These are phyloP conservation scores for Falco novaeseelandiae DNA, from an alignment of 2,797 vertebrate species.

Conservation along the genomic window DNA sequence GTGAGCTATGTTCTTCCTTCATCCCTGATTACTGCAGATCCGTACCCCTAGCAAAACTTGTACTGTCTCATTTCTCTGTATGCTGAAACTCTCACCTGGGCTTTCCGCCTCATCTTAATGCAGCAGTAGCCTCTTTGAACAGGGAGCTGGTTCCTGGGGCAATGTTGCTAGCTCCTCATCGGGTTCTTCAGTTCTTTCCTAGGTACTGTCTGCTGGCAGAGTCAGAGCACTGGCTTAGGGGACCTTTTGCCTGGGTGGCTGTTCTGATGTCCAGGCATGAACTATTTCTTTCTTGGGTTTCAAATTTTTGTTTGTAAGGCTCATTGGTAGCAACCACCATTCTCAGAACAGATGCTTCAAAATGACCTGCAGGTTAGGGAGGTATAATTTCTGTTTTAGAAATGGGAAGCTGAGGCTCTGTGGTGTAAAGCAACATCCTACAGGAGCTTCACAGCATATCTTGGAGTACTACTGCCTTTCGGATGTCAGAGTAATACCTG, in stretches of 20 bases:
- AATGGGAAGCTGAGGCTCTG: neutral
- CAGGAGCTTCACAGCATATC: neutral
- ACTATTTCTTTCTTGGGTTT: neutral
- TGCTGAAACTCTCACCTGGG: neutral
- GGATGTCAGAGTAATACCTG: neutral
- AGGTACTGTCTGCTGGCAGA: neutral
- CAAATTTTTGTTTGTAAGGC: neutral
- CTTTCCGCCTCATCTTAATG: neutral
- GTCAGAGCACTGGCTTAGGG: neutral
- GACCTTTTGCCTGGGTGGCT: neutral
- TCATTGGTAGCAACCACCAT: neutral
- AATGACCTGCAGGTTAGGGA: neutral
- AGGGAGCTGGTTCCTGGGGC: neutral
- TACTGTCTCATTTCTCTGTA: neutral
- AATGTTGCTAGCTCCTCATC: neutral
- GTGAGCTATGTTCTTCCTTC: neutral
- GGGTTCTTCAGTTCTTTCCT: neutral
- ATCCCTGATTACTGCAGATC: neutral
- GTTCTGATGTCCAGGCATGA: neutral
- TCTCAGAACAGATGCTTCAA: neutral
- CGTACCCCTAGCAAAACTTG: neutral
- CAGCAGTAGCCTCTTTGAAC: neutral
- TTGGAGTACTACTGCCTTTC: neutral
- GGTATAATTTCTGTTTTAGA: neutral
- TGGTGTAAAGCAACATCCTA: neutral